phyloP scores from a whole-genome alignment of 1,140 invertebrate genomes.

The Atta colombica region DNA sequence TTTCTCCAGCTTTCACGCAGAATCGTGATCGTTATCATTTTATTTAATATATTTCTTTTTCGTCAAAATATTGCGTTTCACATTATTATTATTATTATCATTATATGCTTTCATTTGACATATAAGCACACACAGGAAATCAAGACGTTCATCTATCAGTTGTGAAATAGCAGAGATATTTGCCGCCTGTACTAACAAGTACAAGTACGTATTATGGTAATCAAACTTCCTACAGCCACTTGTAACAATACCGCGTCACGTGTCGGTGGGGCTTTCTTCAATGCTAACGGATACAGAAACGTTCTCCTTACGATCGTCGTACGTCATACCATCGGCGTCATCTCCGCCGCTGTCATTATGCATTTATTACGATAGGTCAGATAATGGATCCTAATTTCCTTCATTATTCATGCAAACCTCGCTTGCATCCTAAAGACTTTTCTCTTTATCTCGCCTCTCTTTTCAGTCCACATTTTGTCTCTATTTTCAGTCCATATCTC shows the following conservation, averaged over 20 bases:
- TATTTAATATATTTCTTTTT: neutral
- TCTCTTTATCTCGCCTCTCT: conserved; percentile 11
- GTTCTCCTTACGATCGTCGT: conserved; percentile 31
- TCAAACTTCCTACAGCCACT: conserved; percentile 57
- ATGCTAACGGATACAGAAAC: conserved; percentile 39
- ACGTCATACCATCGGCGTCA: conserved; percentile 26
- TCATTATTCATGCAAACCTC: conserved; percentile 59
- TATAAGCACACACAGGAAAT: conserved; percentile 22
- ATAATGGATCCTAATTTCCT: conserved; percentile 64
- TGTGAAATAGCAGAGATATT: conserved; percentile 43
- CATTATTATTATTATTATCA: neutral
- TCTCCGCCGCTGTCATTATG: conserved; percentile 59
- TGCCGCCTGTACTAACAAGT: conserved; percentile 39
- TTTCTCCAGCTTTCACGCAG: neutral
- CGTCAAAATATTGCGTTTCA: neutral
- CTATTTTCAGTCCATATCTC: conserved; percentile 11
- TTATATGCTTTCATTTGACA: neutral
- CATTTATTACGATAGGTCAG: conserved; percentile 65
- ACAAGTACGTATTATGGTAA: conserved; percentile 60
- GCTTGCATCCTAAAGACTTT: conserved; percentile 43
- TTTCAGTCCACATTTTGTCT: conserved; percentile 5
- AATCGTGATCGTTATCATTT: neutral
- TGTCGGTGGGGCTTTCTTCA: conserved; percentile 44
- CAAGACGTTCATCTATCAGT: conserved; percentile 35
- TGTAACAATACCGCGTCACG: conserved; percentile 52